Conservation (phyloP, 2,888 invertebrate species). For the Serripes groenlandicus region DNA sequence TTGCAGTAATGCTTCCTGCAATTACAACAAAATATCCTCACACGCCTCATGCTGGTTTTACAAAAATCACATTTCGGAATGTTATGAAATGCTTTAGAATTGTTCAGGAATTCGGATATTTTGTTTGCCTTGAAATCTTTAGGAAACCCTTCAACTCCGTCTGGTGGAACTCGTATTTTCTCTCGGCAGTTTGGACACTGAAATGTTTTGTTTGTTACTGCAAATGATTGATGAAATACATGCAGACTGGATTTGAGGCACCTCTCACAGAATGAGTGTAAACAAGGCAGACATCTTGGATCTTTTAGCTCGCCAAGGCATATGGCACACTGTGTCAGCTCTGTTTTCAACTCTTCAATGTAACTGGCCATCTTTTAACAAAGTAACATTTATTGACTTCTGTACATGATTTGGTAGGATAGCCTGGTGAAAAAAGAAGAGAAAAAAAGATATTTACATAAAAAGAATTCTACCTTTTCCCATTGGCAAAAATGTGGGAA, state of each 20-base stretch:
- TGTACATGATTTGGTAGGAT: no score
- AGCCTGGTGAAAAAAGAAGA: not conserved
- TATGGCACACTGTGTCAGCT: slow-evolving; percentile 67
- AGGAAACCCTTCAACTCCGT: slow-evolving; percentile 61
- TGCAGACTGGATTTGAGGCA: slow-evolving; percentile 63
- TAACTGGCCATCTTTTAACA: not conserved
- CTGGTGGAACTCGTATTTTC: slow-evolving; percentile 40
- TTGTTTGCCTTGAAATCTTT: slow-evolving; percentile 67
- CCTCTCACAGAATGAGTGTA: slow-evolving; percentile 68
- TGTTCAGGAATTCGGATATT: slow-evolving; percentile 55
- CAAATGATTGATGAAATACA: slow-evolving; percentile 24
- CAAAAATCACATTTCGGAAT: slow-evolving; percentile 54
- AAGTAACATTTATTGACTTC: no score
- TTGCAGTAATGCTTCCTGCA: slow-evolving; percentile 65
- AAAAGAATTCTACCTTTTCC: not conserved
- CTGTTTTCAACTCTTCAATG: slow-evolving; percentile 11
- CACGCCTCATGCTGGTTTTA: slow-evolving; percentile 8
- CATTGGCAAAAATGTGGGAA: no score
- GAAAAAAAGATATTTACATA: not conserved
- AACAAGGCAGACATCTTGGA: slow-evolving; percentile 66
- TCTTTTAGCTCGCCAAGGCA: slow-evolving; percentile 61
- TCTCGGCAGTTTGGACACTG: slow-evolving; percentile 68
- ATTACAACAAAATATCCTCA: slow-evolving; percentile 59
- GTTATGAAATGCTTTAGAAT: not conserved
- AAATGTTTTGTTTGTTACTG: slow-evolving; percentile 29